Percentiles rank a stretch among this genome's conserved stretches.
phyloP scores from a whole-genome alignment of 1,140 invertebrate species.

The Cotesia chilonis region DNA sequence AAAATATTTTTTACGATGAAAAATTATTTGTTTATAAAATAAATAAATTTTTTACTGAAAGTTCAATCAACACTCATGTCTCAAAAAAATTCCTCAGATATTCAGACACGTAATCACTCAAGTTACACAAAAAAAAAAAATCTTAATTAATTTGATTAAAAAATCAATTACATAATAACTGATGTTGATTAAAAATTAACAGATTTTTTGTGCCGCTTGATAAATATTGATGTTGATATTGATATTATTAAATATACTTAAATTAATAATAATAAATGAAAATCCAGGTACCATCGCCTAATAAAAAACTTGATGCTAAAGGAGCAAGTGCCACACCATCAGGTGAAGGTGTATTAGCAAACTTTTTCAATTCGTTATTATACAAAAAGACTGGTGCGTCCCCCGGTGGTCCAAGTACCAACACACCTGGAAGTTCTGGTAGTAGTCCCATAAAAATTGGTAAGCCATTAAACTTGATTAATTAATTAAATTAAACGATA shows the following conservation, averaged over 20 bases:
- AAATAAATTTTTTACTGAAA: too few species aligned
- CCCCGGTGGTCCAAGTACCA: slow-evolving; percentile 67
- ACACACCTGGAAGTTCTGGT: slow-evolving; percentile 45
- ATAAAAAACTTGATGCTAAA: slow-evolving; percentile 63
- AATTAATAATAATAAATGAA: slow-evolving; percentile 43
- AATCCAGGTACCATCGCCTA: slow-evolving; percentile 60
- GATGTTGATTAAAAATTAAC: too few species aligned
- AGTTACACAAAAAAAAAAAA: too few species aligned
- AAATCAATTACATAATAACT: too few species aligned
- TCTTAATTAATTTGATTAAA: too few species aligned
- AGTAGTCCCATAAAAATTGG: slow-evolving; percentile 58
- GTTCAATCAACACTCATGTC: too few species aligned
- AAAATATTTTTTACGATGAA: slow-evolving; percentile 33
- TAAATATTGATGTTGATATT: neutral
- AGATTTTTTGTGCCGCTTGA: too few species aligned
- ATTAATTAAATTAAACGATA: too few species aligned
- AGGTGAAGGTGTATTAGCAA: slow-evolving; percentile 94
- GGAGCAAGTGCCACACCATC: slow-evolving; percentile 69
- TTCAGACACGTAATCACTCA: too few species aligned
- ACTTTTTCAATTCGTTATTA: slow-evolving; percentile 97
- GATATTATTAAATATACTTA: slow-evolving; percentile 7
- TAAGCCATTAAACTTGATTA: slow-evolving; percentile 31
- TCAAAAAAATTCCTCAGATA: too few species aligned
- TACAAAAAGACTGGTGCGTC: slow-evolving; percentile 85
- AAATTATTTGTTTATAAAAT: slow-evolving; percentile 3